A percentile compares a stretch with the other conserved stretches of the same genome.
Conservation (phyloP, 2,113 vertebrate genomes). For the Solea senegalensis region DNA sequence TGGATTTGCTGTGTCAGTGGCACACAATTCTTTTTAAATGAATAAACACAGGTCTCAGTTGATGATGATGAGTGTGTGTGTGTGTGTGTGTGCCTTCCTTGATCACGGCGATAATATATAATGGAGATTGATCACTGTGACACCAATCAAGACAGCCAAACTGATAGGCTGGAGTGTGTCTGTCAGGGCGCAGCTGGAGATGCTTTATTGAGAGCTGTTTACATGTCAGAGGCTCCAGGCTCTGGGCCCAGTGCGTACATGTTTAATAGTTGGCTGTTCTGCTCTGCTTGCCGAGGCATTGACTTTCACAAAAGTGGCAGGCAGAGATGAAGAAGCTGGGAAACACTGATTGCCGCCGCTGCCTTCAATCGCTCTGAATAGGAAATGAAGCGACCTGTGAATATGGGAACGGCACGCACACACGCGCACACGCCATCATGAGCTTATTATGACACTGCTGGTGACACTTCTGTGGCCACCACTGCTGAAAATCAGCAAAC, state of each 20-base stretch:
- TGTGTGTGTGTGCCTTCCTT: background rate
- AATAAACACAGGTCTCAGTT: slow-evolving; percentile 31
- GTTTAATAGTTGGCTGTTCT: slow-evolving; percentile 25
- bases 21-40: slow-evolving; percentile 16
- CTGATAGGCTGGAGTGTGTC: slow-evolving; percentile 23
- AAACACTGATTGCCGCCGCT: slow-evolving; percentile 15
- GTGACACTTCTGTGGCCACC: background rate
- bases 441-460: slow-evolving; percentile 1
- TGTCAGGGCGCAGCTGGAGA: slow-evolving; percentile 23
- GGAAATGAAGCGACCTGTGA: background rate
- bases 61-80: slow-evolving; percentile 22
- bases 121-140: slow-evolving; percentile 57
- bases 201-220: slow-evolving; percentile 36
- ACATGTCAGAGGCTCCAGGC: slow-evolving; percentile 28
- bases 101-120: slow-evolving; percentile 37
- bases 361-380: slow-evolving; percentile 8
- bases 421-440: background rate
- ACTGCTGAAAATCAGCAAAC: background rate
- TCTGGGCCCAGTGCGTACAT: background rate
- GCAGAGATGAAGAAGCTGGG: background rate
- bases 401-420: background rate
- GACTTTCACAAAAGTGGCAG: slow-evolving; percentile 22
- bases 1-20: background rate
- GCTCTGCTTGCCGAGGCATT: slow-evolving; percentile 6
- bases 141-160: slow-evolving; percentile 35